phyloP scores from a whole-genome alignment of 2,797 vertebrate genomes.

The Geotrypetes seraphini region DNA sequence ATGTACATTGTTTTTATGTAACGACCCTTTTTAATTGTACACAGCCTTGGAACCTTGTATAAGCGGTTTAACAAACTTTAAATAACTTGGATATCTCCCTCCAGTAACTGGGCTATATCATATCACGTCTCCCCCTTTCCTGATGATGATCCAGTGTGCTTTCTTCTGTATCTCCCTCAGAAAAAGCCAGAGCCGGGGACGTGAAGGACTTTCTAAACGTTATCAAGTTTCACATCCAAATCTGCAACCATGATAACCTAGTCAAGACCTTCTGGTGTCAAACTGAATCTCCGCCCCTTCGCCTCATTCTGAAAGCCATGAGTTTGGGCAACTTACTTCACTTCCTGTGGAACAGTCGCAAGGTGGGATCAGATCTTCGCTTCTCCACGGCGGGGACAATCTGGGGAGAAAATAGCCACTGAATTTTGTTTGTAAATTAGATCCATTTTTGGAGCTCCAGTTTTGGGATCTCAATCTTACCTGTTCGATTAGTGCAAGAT shows the following conservation, averaged over 20 bases:
- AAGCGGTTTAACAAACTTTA: no score
- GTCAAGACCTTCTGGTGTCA: slow-evolving; percentile 8
- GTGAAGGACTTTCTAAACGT: slow-evolving; percentile 4
- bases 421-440: neutral
- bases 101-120: no score
- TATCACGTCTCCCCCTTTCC: neutral
- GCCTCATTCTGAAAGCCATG: slow-evolving; percentile 6
- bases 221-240: slow-evolving; percentile 4
- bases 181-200: slow-evolving; percentile 2
- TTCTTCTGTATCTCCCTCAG: neutral
- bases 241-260: slow-evolving; percentile 11
- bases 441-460: neutral
- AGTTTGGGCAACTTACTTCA: slow-evolving; percentile 1
- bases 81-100: no score
- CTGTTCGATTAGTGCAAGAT: no score
- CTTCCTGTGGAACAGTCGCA: neutral
- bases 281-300: neutral
- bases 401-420: neutral
- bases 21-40: no score
- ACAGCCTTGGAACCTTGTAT: no score
- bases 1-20: no score
- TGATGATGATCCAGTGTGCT: neutral
- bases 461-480: no score
- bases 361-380: neutral
- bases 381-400: neutral